Percentiles rank a stretch among this genome's conserved stretches.
phyloP scores from a whole-genome alignment of 2,113 vertebrate species.

The Limnothrissa miodon region DNA sequence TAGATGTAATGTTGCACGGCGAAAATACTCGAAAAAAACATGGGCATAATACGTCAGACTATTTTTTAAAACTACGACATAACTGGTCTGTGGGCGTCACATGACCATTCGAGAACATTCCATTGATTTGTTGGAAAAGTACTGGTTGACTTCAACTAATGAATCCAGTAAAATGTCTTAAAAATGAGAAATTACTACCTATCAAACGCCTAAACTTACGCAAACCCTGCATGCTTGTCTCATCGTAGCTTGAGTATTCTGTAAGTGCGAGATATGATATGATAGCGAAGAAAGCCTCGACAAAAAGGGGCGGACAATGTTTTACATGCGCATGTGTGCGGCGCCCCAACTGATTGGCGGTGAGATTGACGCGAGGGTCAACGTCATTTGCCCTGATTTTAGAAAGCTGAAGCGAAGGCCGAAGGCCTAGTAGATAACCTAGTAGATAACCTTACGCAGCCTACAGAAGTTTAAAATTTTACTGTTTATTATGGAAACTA shows the following conservation, averaged over 20 bases:
- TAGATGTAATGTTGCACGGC: neutral
- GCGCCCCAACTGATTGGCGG: constrained; percentile 33
- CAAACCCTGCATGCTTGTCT: constrained; percentile 16
- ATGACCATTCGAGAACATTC: constrained; percentile 50
- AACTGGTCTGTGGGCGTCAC: constrained; percentile 46
- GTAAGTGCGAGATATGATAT: constrained; percentile 36
- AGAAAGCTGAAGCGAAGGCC: neutral
- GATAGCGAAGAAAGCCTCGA: constrained; percentile 22
- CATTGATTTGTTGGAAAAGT: constrained; percentile 9
- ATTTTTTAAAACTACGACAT: constrained; percentile 46
- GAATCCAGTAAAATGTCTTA: neutral
- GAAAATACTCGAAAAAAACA: constrained; percentile 18
- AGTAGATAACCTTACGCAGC: too few species aligned
- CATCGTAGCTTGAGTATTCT: constrained; percentile 40
- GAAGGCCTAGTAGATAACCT: too few species aligned
- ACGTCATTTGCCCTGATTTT: constrained; percentile 20
- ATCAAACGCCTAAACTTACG: constrained; percentile 9
- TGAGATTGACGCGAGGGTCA: constrained; percentile 33
- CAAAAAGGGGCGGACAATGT: constrained; percentile 25
- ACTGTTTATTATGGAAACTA: too few species aligned
- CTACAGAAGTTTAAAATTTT: too few species aligned
- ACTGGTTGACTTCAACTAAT: neutral
- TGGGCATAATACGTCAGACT: constrained; percentile 33
- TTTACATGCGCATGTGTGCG: constrained; percentile 34
- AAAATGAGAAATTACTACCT: neutral